A percentile compares a stretch with the other conserved stretches of the same genome.
phyloP scores from a whole-genome alignment of 1,140 invertebrate genomes.

The Macrobrachium nipponense region DNA sequence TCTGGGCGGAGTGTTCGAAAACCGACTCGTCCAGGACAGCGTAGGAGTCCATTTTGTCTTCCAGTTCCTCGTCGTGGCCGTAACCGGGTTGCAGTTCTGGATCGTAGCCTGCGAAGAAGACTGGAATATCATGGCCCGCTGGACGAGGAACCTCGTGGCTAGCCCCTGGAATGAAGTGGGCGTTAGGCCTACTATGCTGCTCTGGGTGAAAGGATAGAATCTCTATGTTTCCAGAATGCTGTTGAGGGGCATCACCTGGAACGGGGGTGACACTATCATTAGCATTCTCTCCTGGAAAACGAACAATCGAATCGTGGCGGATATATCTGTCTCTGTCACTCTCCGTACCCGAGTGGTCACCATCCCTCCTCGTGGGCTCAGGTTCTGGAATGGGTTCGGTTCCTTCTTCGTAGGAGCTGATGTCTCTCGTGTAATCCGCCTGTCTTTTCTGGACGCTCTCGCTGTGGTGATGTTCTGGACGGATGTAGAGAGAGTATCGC shows the following conservation, averaged over 20 bases:
- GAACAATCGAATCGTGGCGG: neutral
- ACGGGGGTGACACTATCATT: no score
- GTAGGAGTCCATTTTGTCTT: constrained; percentile 38
- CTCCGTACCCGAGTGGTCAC: neutral
- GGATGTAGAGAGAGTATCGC: constrained; percentile 24
- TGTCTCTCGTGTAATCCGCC: neutral
- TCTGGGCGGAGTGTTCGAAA: neutral
- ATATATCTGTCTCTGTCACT: neutral
- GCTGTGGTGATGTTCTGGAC: neutral
- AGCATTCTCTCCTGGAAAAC: no score
- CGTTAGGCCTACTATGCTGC: no score
- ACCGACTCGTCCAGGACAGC: neutral
- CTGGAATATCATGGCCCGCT: neutral
- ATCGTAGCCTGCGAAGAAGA: neutral
- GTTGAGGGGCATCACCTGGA: no score
- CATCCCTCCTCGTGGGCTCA: neutral
- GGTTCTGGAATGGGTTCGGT: neutral
- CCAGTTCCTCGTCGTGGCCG: constrained; percentile 3
- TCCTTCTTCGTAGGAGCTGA: neutral
- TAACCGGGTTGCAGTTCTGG: constrained; percentile 35
- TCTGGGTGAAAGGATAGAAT: neutral
- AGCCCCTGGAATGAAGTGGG: no score
- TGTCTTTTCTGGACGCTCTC: constrained; percentile 32
- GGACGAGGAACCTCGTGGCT: neutral
- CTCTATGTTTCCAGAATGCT: neutral